Percentiles rank a stretch among this genome's conserved stretches.
Evolutionary conservation across 2,113 vertebrate species (phyloP).

Genomic region (Harpagus bidentatus): DNA sequence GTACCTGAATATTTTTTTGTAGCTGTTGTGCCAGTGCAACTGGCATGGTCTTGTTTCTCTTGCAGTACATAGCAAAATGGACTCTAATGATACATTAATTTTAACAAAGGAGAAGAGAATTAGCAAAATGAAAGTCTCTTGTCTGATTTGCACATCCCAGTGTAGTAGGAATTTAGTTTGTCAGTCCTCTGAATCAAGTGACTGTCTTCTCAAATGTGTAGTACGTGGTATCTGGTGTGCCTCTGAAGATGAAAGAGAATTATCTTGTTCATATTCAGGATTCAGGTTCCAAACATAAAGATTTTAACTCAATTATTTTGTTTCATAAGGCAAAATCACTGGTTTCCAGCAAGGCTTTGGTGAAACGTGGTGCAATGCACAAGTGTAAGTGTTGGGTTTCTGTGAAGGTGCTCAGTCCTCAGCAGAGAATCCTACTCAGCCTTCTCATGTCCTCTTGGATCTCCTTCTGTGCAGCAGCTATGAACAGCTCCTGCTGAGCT

Average conservation of each 20-base stretch:
- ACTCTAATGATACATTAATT: neutral
- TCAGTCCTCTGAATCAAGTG: neutral
- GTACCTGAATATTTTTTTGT: neutral
- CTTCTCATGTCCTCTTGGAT: neutral
- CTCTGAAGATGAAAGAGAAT: neutral
- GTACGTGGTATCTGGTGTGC: neutral
- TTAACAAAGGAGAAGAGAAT: neutral
- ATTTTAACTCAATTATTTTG: neutral
- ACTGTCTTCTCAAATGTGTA: neutral
- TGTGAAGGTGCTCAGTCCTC: neutral
- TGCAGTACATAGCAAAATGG: neutral
- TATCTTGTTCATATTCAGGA: neutral
- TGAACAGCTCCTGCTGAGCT: neutral
- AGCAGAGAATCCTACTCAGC: neutral
- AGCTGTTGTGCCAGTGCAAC: neutral
- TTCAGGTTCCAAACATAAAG: neutral
- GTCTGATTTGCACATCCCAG: neutral
- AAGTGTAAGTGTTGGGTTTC: neutral
- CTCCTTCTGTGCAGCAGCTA: neutral
- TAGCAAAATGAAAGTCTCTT: neutral
- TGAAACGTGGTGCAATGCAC: neutral
- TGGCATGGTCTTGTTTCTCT: neutral
- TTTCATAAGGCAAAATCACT: neutral
- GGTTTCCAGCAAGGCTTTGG: neutral
- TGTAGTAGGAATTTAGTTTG: neutral